Evolutionary conservation across 2,888 invertebrate genomes (phyloP).

Genomic region (Lycaena phlaeas): DNA sequence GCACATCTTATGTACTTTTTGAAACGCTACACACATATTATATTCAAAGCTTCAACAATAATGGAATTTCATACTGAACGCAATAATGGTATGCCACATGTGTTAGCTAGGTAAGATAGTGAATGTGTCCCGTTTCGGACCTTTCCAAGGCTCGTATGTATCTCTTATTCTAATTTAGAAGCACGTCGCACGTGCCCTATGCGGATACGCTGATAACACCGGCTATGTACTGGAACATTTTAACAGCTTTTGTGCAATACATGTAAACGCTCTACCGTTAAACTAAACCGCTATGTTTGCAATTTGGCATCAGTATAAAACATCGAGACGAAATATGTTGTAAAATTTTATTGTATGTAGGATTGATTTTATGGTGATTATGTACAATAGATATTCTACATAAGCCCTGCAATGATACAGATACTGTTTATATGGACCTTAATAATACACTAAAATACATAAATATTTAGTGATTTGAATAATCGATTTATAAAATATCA

Average conservation of each 20-base stretch:
- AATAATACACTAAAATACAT: too few species aligned
- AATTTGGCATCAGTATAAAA: constrained; percentile 6
- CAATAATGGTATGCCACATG: too few species aligned
- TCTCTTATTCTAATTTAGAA: constrained; percentile 22
- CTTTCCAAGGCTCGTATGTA: constrained; percentile 19
- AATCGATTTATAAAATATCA: too few species aligned
- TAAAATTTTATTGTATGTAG: background rate
- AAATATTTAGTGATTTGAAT: too few species aligned
- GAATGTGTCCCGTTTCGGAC: constrained; percentile 16
- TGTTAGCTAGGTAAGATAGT: too few species aligned
- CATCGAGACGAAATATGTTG: background rate
- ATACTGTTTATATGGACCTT: too few species aligned
- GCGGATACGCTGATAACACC: constrained; percentile 19
- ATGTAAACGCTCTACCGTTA: constrained; percentile 18
- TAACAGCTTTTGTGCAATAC: constrained; percentile 20
- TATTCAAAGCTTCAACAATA: too few species aligned
- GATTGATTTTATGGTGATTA: background rate
- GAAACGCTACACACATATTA: too few species aligned
- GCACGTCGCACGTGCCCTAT: constrained; percentile 19
- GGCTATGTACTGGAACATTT: constrained; percentile 20
- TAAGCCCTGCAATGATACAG: too few species aligned
- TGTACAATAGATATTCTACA: too few species aligned
- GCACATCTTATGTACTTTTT: too few species aligned
- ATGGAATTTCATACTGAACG: too few species aligned
- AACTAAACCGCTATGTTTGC: constrained; percentile 14